Percentiles rank a stretch among this genome's conserved stretches.
Evolutionary conservation across 2,113 vertebrate species (phyloP).

Genomic region (Pontoporia blainvillei): DNA sequence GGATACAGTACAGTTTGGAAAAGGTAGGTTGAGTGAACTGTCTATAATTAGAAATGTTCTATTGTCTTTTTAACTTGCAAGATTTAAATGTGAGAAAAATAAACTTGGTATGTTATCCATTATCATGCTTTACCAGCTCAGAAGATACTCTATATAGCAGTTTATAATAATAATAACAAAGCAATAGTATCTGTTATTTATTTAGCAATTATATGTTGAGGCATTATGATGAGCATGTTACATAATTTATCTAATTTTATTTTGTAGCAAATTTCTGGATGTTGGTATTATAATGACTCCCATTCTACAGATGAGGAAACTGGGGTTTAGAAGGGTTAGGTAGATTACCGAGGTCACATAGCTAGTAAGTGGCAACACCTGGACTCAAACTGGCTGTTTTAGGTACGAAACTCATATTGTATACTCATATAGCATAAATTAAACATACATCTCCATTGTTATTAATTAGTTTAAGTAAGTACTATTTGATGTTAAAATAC

Average conservation of each 20-base stretch:
- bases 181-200: not conserved
- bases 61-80: constrained; percentile 12
- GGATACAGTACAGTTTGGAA: constrained; percentile 86
- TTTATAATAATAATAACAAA: constrained; percentile 25
- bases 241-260: not conserved
- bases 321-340: constrained; percentile 10
- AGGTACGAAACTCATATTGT: not conserved
- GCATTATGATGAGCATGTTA: constrained; percentile 1
- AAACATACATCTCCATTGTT: not conserved
- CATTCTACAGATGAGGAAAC: not conserved
- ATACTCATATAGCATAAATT: constrained; percentile 15
- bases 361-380: not conserved
- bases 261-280: not conserved
- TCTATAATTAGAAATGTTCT: constrained; percentile 22
- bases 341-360: not conserved
- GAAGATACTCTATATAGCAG: not conserved
- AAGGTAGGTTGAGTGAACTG: constrained; percentile 83
- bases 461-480: constrained; percentile 16
- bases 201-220: constrained; percentile 1
- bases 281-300: constrained; percentile 12
- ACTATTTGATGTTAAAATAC: constrained; percentile 23
- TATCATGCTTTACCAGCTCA: not conserved
- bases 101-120: not conserved
- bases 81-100: constrained; percentile 38
- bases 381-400: constrained; percentile 4